A percentile compares a stretch with the other conserved stretches of the same genome.
Evolutionary conservation across 1,140 invertebrate species (phyloP).

Genomic region (Holotrichia oblita): DNA sequence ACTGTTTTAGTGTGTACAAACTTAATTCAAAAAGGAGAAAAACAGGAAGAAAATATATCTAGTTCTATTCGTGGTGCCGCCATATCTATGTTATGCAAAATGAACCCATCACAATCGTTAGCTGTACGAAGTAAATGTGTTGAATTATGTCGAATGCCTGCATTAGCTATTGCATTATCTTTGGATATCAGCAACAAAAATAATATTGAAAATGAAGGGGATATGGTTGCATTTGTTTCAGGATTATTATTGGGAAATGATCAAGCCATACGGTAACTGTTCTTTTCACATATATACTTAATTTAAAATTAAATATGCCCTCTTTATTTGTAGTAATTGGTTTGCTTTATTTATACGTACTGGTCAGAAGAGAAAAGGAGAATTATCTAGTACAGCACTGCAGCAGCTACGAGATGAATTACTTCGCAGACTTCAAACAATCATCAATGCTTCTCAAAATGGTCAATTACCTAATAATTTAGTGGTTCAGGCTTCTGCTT

Average conservation of each 20-base stretch:
- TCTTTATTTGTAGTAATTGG: conserved; percentile 71
- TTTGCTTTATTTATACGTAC: conserved; percentile 91
- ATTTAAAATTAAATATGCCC: background rate
- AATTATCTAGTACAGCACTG: conserved; percentile 74
- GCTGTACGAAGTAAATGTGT: conserved; percentile 85
- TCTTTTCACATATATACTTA: background rate
- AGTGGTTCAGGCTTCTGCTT: conserved; percentile 82
- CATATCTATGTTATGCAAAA: conserved; percentile 83
- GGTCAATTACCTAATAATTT: conserved; percentile 70
- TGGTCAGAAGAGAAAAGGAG: conserved; percentile 88
- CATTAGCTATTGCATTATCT: conserved; percentile 82
- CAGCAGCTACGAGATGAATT: conserved; percentile 82
- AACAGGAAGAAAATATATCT: conserved; percentile 81
- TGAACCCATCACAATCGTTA: conserved; percentile 88
- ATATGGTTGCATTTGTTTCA: conserved; percentile 86
- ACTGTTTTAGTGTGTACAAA: conserved; percentile 77
- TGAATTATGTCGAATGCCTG: conserved; percentile 84
- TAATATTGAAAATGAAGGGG: conserved; percentile 58
- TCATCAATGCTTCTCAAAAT: conserved; percentile 66
- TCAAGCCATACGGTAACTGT: conserved; percentile 74
- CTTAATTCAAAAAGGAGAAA: conserved; percentile 88
- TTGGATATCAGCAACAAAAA: conserved; percentile 63
- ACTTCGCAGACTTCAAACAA: conserved; percentile 72
- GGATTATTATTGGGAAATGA: conserved; percentile 91
- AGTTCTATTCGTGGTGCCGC: conserved; percentile 78